Conservation (phyloP, 2,888 invertebrate genomes). For the Mamestra brassicae region DNA sequence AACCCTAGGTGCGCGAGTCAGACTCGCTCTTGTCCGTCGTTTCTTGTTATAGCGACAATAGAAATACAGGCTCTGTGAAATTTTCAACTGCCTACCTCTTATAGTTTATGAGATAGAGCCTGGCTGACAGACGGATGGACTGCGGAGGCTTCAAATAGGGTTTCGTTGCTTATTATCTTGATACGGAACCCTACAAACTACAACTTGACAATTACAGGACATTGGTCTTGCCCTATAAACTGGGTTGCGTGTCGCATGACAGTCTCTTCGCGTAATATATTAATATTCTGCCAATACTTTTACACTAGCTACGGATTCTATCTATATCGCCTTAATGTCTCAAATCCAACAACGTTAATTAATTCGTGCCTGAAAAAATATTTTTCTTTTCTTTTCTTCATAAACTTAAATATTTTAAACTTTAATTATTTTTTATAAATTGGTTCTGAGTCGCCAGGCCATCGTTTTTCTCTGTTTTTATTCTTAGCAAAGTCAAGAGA, state of each 20-base stretch:
- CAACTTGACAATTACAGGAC: neutral
- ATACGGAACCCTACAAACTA: no score
- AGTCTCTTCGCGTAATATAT: conserved; percentile 10
- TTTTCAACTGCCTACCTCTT: no score
- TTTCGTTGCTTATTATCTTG: no score
- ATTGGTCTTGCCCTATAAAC: neutral
- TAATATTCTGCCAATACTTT: conserved; percentile 9
- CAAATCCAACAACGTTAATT: neutral
- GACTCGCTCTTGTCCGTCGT: no score
- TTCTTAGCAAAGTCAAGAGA: neutral
- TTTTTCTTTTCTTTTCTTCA: neutral
- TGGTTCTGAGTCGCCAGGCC: neutral
- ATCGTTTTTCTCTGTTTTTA: neutral
- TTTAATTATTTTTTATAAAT: conserved; percentile 2
- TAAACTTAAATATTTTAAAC: neutral
- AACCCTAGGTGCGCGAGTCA: no score
- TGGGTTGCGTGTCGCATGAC: neutral
- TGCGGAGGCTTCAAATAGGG: no score
- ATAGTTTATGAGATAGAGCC: no score
- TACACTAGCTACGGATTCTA: neutral
- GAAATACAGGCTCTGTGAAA: no score
- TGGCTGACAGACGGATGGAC: no score
- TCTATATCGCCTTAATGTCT: neutral
- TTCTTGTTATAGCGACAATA: no score
- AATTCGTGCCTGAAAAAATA: no score